phyloP scores from a whole-genome alignment of 2,113 vertebrate species.

The Cyanoramphus novaezelandiae region DNA sequence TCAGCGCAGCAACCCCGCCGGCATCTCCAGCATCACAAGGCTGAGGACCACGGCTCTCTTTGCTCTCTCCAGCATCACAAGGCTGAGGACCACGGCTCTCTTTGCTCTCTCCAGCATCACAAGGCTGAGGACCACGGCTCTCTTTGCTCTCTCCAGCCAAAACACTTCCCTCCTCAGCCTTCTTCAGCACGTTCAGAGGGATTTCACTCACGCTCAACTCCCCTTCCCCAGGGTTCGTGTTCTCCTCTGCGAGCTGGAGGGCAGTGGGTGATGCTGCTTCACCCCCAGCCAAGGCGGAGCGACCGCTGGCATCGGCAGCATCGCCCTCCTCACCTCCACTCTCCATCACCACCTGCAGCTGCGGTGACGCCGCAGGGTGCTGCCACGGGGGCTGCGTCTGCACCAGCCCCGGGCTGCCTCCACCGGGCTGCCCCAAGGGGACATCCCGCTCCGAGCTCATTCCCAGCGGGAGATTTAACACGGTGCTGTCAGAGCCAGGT shows the following conservation, averaged over 20 bases:
- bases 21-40: not conserved
- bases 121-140: not conserved
- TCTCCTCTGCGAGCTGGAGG: conserved; percentile 15
- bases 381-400: conserved; percentile 66
- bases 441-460: conserved; percentile 58
- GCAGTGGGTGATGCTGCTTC: not conserved
- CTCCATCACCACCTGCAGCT: conserved; percentile 42
- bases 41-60: too few species aligned
- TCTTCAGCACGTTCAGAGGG: not conserved
- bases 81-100: too few species aligned
- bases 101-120: not conserved
- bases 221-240: not conserved
- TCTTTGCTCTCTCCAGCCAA: not conserved
- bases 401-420: conserved; percentile 52
- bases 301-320: fast-evolving
- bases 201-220: conserved; percentile 48
- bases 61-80: not conserved
- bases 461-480: conserved; percentile 34
- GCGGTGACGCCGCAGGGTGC: not conserved
- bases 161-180: conserved; percentile 10
- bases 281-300: fast-evolving
- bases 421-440: conserved; percentile 62
- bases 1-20: conserved; percentile 62
- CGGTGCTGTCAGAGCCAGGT: not conserved
- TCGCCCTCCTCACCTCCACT: not conserved